Evolutionary conservation across 2,113 vertebrate genomes (phyloP).

Genomic region (Tamias sibiricus): DNA sequence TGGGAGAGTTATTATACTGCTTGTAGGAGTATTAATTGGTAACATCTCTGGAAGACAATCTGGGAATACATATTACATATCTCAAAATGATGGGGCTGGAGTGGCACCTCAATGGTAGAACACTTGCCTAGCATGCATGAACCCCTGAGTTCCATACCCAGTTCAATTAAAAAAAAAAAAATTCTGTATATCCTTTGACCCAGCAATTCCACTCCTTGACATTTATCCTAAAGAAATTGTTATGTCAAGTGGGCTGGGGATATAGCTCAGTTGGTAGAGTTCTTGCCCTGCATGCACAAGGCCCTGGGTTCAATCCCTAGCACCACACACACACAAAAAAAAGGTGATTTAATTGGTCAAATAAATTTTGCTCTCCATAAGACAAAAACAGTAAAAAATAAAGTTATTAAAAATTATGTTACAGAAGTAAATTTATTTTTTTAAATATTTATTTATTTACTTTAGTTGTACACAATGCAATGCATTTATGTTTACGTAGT

Average conservation of each 20-base stretch:
- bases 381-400: not conserved
- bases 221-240: conserved; percentile 44
- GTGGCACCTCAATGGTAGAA: too few relatives aligned
- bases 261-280: too few relatives aligned
- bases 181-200: conserved; percentile 39
- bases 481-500: too few relatives aligned
- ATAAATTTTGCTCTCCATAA: not conserved
- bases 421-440: not conserved
- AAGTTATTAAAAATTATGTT: not conserved
- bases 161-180: not conserved
- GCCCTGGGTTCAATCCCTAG: too few relatives aligned
- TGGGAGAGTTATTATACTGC: not conserved
- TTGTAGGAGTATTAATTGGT: not conserved
- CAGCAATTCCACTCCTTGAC: conserved; percentile 40
- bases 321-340: too few relatives aligned
- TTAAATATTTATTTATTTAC: too few relatives aligned
- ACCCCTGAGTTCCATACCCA: too few relatives aligned
- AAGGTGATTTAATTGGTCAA: conserved; percentile 20
- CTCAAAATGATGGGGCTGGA: not conserved
- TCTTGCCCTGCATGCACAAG: too few relatives aligned
- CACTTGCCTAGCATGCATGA: too few relatives aligned
- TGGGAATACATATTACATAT: conserved; percentile 11
- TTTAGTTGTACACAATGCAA: too few relatives aligned
- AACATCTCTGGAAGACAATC: conserved; percentile 31
- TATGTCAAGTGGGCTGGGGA: too few relatives aligned